A percentile compares a stretch with the other conserved stretches of the same genome.
Evolutionary conservation across 1,140 invertebrate genomes (phyloP).

Genomic region (Colletes latitarsis): DNA sequence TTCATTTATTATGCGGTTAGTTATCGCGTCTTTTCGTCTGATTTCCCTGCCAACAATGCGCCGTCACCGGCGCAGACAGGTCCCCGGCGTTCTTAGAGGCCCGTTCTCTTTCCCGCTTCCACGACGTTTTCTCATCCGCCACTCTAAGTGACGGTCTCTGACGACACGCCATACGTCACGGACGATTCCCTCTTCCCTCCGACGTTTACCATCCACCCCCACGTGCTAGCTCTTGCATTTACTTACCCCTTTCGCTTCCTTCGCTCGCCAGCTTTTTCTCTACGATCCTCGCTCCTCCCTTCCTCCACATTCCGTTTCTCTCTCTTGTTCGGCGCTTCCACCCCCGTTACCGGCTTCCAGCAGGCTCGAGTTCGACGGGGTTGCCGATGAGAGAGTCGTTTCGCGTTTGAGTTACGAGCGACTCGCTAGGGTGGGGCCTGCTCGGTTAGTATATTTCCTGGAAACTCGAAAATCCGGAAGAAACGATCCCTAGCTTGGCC

Average conservation of each 20-base stretch:
- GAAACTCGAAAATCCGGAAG: neutral
- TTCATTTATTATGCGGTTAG: conserved; percentile 82
- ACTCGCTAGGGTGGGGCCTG: conserved; percentile 20
- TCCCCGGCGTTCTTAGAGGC: conserved; percentile 63
- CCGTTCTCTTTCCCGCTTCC: conserved; percentile 49
- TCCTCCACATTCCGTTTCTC: neutral
- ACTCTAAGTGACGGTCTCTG: conserved; percentile 72
- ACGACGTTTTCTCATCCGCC: conserved; percentile 71
- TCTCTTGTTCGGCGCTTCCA: conserved; percentile 11
- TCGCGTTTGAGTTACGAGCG: conserved; percentile 55
- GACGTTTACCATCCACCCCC: neutral
- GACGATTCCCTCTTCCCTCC: conserved; percentile 2
- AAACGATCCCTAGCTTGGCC: no score
- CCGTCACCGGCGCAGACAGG: conserved; percentile 73
- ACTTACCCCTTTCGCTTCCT: conserved; percentile 29
- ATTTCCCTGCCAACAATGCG: conserved; percentile 82
- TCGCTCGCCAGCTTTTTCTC: conserved; percentile 23
- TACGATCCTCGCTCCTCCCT: conserved; percentile 1
- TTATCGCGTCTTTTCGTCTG: conserved; percentile 82
- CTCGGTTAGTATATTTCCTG: conserved; percentile 53
- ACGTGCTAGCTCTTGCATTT: conserved; percentile 5
- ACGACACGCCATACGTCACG: conserved; percentile 76
- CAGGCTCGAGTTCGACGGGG: neutral
- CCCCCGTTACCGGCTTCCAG: conserved; percentile 11
- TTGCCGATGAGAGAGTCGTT: conserved; percentile 43